Evolutionary conservation across 2,888 invertebrate genomes (phyloP).

Genomic region (Brachyopa scutellaris): DNA sequence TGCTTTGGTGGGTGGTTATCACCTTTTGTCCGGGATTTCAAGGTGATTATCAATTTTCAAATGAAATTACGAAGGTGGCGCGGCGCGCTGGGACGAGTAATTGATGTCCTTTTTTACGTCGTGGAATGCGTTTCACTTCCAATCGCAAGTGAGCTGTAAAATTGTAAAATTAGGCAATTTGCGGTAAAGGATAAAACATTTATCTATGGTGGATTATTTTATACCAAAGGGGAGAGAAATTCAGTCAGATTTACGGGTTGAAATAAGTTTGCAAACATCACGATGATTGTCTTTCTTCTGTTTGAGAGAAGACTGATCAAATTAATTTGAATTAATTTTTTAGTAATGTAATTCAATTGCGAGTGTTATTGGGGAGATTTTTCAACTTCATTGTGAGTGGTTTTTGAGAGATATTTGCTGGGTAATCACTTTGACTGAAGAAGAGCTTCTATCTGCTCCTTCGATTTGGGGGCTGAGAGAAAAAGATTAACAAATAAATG

Average conservation of each 20-base stretch:
- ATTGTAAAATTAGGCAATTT: slow-evolving; percentile 64
- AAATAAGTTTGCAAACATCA: neutral
- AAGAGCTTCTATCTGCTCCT: too few species aligned
- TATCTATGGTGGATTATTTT: slow-evolving; percentile 23
- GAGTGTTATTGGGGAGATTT: too few species aligned
- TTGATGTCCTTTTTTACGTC: slow-evolving; percentile 30
- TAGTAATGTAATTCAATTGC: neutral
- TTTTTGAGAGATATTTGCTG: too few species aligned
- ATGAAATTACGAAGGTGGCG: slow-evolving; percentile 42
- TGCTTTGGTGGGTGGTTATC: slow-evolving; percentile 31
- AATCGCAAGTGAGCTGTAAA: slow-evolving; percentile 58
- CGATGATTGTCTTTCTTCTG: neutral
- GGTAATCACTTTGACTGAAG: too few species aligned
- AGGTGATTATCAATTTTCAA: slow-evolving; percentile 64
- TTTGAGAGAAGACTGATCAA: neutral
- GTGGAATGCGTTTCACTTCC: slow-evolving; percentile 35
- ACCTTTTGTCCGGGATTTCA: slow-evolving; percentile 51
- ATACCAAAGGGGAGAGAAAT: too few species aligned
- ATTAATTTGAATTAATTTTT: too few species aligned
- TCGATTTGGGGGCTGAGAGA: too few species aligned
- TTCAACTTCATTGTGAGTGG: too few species aligned
- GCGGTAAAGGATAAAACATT: slow-evolving; percentile 42
- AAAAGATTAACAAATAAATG: too few species aligned
- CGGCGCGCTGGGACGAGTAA: slow-evolving; percentile 4
- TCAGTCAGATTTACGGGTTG: too few species aligned